phyloP scores from a whole-genome alignment of 2,888 invertebrate genomes.

The Leptinotarsa tumamoca region DNA sequence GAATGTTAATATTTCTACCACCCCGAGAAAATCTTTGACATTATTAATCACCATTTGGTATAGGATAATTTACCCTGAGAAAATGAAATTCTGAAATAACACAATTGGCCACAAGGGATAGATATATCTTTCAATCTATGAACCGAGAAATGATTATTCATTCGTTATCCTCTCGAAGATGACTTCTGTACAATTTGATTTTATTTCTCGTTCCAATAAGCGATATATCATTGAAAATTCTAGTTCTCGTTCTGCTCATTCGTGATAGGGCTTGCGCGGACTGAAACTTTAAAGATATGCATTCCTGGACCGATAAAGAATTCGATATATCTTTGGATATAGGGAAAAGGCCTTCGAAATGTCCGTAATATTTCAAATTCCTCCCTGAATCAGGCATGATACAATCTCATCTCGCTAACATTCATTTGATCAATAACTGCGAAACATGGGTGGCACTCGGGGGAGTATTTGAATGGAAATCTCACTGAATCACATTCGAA shows the following conservation, averaged over 20 bases:
- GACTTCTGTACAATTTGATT: slow-evolving; percentile 12
- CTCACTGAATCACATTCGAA: too few species aligned
- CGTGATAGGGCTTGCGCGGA: slow-evolving; percentile 4
- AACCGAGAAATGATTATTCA: too few species aligned
- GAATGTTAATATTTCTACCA: too few species aligned
- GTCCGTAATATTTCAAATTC: slow-evolving; percentile 57
- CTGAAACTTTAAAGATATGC: slow-evolving; percentile 43
- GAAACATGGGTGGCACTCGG: slow-evolving; percentile 28
- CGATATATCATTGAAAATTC: neutral
- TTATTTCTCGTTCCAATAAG: neutral
- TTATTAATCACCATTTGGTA: too few species aligned
- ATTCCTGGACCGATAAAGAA: slow-evolving; percentile 48
- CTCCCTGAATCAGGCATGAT: slow-evolving; percentile 49
- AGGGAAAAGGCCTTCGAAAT: slow-evolving; percentile 51
- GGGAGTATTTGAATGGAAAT: neutral
- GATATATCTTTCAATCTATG: too few species aligned
- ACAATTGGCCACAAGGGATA: too few species aligned
- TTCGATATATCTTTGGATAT: slow-evolving; percentile 57
- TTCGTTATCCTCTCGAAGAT: neutral
- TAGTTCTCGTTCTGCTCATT: slow-evolving; percentile 3
- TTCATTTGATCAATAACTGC: slow-evolving; percentile 54
- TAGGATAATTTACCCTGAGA: too few species aligned
- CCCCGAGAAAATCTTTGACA: too few species aligned
- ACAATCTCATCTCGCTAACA: slow-evolving; percentile 53
- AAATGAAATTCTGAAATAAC: too few species aligned